phyloP scores from a whole-genome alignment of 2,888 invertebrate species.

The Cheiracanthium punctorium region DNA sequence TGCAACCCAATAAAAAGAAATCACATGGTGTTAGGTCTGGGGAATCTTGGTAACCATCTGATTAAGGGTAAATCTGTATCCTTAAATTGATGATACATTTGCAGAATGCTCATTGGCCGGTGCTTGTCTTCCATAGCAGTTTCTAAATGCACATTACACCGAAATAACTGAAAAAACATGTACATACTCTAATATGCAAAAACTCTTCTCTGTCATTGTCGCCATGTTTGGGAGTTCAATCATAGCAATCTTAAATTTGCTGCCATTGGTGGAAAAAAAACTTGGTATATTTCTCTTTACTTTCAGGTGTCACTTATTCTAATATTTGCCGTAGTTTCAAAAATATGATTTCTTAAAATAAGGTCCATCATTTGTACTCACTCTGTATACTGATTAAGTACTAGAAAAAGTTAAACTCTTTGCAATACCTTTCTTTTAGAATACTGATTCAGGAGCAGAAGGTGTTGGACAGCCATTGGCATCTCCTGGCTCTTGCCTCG shows the following conservation, averaged over 20 bases:
- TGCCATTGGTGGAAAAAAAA: neutral
- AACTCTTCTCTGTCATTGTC: neutral
- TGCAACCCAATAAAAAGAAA: neutral
- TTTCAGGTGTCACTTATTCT: neutral
- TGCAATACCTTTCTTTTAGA: constrained; percentile 79
- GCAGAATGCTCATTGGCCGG: no score
- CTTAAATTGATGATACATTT: no score
- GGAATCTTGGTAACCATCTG: neutral
- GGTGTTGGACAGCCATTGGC: constrained; percentile 94
- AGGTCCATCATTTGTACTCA: no score
- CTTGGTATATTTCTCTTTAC: neutral
- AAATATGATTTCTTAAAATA: no score
- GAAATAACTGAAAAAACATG: neutral
- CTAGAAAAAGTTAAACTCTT: neutral
- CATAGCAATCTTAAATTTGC: no score
- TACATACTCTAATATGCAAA: neutral
- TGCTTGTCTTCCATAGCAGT: no score
- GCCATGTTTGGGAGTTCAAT: no score
- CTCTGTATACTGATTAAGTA: no score
- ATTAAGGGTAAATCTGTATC: neutral
- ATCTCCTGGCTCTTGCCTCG: constrained; percentile 96
- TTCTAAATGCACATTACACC: neutral
- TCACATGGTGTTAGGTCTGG: constrained; percentile 2
- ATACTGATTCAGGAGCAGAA: constrained; percentile 89
- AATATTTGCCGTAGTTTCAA: neutral